These are phyloP conservation scores for Bergia puertoricense DNA, from an alignment of 92 coral and sea anemone species.

Conservation along the genomic window DNA sequence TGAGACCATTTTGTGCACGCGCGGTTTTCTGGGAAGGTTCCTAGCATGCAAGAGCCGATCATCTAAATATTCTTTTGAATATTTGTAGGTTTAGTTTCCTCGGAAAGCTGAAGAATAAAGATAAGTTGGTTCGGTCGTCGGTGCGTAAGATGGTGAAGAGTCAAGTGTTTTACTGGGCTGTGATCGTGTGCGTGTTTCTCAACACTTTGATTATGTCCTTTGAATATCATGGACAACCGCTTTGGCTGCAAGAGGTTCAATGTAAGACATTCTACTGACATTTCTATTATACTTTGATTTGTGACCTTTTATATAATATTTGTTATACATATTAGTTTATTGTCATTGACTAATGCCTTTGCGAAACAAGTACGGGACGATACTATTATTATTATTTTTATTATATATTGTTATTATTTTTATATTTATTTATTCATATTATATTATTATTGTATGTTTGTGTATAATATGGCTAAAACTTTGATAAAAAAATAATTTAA, in stretches of 20 bases:
- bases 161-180: conserved; percentile 93
- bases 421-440: no score
- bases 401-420: no score
- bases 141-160: conserved; percentile 85
- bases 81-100: conserved; percentile 56
- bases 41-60: no score
- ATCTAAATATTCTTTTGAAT: background rate
- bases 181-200: conserved; percentile 89
- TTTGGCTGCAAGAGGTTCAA: conserved; percentile 71
- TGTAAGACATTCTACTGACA: conserved; percentile 50
- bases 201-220: conserved; percentile 87
- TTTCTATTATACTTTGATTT: no score
- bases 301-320: no score
- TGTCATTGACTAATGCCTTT: background rate
- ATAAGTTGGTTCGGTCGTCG: conserved; percentile 65
- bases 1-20: no score
- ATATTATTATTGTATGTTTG: no score
- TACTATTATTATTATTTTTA: background rate
- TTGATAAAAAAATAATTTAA: no score
- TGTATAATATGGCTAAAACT: no score
- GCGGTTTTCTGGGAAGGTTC: background rate
- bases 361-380: background rate
- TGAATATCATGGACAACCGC: conserved; percentile 88
- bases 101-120: conserved; percentile 79
- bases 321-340: background rate